phyloP scores from a whole-genome alignment of 2,113 vertebrate genomes.

The Crotophaga sulcirostris region DNA sequence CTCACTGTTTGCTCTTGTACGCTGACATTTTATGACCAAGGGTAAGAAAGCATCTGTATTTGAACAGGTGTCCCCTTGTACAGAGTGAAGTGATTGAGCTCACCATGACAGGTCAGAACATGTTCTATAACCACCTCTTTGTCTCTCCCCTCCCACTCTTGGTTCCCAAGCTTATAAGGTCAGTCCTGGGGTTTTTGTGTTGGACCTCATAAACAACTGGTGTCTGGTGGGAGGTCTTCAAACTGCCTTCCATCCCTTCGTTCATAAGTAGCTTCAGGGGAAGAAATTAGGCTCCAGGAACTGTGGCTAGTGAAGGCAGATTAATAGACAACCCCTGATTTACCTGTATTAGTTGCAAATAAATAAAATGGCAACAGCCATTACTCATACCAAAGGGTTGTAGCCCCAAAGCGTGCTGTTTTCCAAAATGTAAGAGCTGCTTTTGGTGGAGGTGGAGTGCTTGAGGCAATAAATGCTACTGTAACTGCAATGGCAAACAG shows the following conservation, averaged over 20 bases:
- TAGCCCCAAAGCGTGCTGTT: accelerated
- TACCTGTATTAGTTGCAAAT: background rate
- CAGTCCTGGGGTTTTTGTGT: too few species aligned
- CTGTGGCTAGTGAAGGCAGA: accelerated
- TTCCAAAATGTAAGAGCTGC: background rate
- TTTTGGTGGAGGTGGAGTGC: accelerated
- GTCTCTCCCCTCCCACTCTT: too few species aligned
- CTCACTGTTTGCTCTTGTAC: too few species aligned
- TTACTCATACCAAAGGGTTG: accelerated
- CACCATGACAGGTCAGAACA: too few species aligned
- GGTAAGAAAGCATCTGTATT: too few species aligned
- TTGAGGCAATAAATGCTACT: accelerated
- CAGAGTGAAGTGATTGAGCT: too few species aligned
- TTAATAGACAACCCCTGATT: background rate
- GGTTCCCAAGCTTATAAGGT: too few species aligned
- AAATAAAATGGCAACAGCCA: accelerated
- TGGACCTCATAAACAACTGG: accelerated
- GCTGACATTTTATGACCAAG: too few species aligned
- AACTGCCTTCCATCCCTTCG: accelerated
- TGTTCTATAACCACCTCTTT: too few species aligned
- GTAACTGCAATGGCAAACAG: accelerated
- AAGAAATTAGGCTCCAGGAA: background rate
- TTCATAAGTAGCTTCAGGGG: accelerated
- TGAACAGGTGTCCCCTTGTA: too few species aligned
- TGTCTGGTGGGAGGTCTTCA: accelerated